Base-by-base conservation (phyloP, 1,140 invertebrate genomes). In the Diprion similis region DNA sequence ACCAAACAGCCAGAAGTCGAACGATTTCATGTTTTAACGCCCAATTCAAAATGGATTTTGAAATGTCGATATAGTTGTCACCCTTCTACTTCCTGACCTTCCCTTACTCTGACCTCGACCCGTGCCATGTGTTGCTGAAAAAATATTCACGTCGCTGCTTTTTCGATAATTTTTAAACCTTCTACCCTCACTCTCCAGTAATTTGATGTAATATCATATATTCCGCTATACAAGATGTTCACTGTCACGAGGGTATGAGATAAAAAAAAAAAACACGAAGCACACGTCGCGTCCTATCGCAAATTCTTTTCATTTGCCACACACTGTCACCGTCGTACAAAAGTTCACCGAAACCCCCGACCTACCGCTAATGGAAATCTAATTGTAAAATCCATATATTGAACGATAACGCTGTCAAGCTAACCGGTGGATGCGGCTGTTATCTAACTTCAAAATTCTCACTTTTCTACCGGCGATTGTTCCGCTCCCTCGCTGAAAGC, bases 331-430 rank as follows among this genome's bases (percentile, higher is more conserved):
- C 13, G 24, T 4, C 24, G 24, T 37, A 37, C 24, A 37, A 37
- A 37, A 37, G 24, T 37, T 37, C 24, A 37, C 24, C 24, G 24
- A 37, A 6, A 37, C 24, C 24, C 24, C 24, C 24, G 24, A 37
- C 24, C 24, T 37, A 37, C 24, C 66, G 70, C 78, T 79, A 73
- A 79, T 79, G 78, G 78, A 77, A 78, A 73, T 73, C 71, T 79
- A 77, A 79, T 79, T 79, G 78, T 72, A 79, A 80, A 80, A 80
- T 80, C 75, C 75, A 80, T 80, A 37, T 37, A 80, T 48, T 70
- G 45, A 70, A 70, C 69, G 17, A 48, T 70, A 19, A 46, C 18
- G 46, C 46, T 11, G 24, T 37, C 51, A 17, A 59, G 51, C 51
- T 59, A 17, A 15, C 51, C 11, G 11, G 51, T 15, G 51, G n/a